Evolutionary conservation across 2,888 invertebrate species (phyloP).

Genomic region (Odiellus spinosus): DNA sequence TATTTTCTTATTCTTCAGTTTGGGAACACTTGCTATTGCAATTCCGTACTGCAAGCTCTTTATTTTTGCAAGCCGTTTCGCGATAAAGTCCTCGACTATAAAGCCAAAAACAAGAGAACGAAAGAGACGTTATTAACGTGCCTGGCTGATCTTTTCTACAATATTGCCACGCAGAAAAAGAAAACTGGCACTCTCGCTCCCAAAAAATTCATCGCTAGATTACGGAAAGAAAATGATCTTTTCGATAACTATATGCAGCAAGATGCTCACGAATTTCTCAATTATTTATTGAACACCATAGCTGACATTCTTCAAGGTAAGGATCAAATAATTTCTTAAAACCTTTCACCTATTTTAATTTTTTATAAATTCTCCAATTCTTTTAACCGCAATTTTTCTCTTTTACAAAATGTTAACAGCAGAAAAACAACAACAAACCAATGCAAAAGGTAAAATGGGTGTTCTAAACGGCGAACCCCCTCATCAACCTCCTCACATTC

Average conservation of each 20-base stretch:
- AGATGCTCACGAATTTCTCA: constrained; percentile 99
- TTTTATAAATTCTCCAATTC: constrained; percentile 4
- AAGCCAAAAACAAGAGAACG: constrained; percentile 81
- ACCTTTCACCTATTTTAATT: background rate
- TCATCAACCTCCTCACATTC: constrained; percentile 4
- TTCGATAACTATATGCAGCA: constrained; percentile 99
- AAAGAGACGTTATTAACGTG: constrained; percentile 96
- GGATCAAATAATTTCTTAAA: constrained; percentile 2
- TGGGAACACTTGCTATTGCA: constrained; percentile 99
- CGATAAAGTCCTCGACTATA: constrained; percentile 95
- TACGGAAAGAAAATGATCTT: constrained; percentile 96
- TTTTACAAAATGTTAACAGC: constrained; percentile 21
- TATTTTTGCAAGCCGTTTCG: constrained; percentile 99
- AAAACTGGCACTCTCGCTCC: constrained; percentile 97
- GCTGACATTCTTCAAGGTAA: constrained; percentile 88
- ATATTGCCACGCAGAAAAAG: constrained; percentile 99
- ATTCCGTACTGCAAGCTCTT: constrained; percentile 96
- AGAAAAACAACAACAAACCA: constrained; percentile 48
- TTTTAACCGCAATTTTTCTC: constrained; percentile 10
- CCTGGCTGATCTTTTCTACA: constrained; percentile 95
- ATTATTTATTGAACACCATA: constrained; percentile 95
- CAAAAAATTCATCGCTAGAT: constrained; percentile 94
- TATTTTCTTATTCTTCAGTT: constrained; percentile 47
- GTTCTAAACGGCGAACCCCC: constrained; percentile 13
- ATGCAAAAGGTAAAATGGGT: constrained; percentile 10